Evolutionary conservation across 2,113 vertebrate genomes (phyloP).

Genomic region (Oreocharis arfaki): DNA sequence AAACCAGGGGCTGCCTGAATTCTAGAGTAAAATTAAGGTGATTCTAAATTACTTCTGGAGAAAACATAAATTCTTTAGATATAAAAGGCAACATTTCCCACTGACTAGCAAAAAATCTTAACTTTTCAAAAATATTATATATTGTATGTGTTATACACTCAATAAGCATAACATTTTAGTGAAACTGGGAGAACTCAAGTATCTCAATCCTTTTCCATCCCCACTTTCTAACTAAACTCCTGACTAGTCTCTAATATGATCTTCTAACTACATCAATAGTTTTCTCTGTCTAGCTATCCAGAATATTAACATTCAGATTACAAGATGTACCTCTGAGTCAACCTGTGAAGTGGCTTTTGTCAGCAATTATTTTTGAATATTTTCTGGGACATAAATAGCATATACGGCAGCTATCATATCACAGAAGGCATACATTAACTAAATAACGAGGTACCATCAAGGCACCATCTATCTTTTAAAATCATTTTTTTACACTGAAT

Average conservation of each 20-base stretch:
- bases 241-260: constrained; percentile 19
- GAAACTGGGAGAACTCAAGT: background rate
- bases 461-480: constrained; percentile 57
- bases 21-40: background rate
- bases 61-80: background rate
- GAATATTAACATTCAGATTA: constrained; percentile 73
- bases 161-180: background rate
- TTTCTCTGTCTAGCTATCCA: constrained; percentile 51
- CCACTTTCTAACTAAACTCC: constrained; percentile 22
- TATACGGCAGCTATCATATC: constrained; percentile 58
- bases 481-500: constrained; percentile 64
- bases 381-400: constrained; percentile 68
- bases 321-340: constrained; percentile 62
- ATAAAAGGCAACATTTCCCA: background rate
- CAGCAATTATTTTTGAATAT: constrained; percentile 75
- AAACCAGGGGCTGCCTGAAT: background rate
- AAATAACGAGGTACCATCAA: constrained; percentile 69
- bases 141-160: background rate
- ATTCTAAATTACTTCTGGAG: constrained; percentile 19
- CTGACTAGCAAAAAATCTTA: background rate
- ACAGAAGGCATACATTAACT: constrained; percentile 70
- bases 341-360: constrained; percentile 66
- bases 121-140: background rate
- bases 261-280: constrained; percentile 65
- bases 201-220: background rate